Percentiles rank a stretch among this genome's conserved stretches.
These are phyloP conservation scores for Eospalax fontanierii DNA, from an alignment of 2,797 vertebrate genomes.

Conservation along the genomic window DNA sequence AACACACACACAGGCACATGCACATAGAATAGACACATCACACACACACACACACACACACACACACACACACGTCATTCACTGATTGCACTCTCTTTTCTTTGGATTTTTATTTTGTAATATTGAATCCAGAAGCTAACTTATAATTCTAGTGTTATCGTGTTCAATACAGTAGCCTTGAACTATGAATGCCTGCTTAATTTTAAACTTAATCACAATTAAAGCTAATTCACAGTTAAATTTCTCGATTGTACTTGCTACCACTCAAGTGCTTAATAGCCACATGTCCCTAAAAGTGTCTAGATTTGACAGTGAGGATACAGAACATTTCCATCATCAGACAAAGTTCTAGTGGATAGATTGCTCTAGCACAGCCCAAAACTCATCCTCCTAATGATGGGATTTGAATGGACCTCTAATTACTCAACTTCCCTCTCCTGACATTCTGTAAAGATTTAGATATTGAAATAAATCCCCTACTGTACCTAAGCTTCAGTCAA, in stretches of 20 bases:
- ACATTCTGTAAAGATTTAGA: conserved; percentile 84
- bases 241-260: background rate
- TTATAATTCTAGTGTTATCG: conserved; percentile 40
- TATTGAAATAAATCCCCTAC: conserved; percentile 86
- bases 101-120: conserved; percentile 53
- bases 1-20: background rate
- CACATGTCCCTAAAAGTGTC: background rate
- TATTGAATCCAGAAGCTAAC: background rate
- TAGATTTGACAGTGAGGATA: background rate
- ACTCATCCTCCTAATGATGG: background rate
- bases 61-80: background rate
- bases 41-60: background rate
- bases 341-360: conserved; percentile 43
- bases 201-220: conserved; percentile 56
- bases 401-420: conserved; percentile 81
- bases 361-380: conserved; percentile 31
- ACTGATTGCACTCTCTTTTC: background rate
- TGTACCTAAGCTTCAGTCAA: conserved; percentile 84
- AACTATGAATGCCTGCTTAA: conserved; percentile 2
- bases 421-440: conserved; percentile 75
- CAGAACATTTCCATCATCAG: background rate
- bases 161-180: background rate
- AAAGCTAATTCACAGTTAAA: conserved; percentile 37
- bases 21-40: background rate
- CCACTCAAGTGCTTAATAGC: conserved; percentile 11